Base-by-base conservation (phyloP, 2,797 vertebrate species). In the Atherinosoma microstoma region DNA sequence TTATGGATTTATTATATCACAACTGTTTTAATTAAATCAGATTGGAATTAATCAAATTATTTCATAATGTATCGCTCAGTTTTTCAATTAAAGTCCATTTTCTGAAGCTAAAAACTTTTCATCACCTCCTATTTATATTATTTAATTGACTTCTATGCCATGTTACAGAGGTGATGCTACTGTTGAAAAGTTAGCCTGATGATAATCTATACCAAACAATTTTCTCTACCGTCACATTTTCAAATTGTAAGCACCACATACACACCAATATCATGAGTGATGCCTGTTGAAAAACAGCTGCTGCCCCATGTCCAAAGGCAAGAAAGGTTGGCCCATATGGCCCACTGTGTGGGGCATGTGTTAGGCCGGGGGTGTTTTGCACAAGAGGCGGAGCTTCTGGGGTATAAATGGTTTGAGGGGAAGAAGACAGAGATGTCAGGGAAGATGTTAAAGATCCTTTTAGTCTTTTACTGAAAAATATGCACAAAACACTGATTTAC, bases 241-340 rank as follows among this genome's bases (percentile, higher is more conserved):
- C 2, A n/a, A 29, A n/a, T 9, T 63, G 16, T 32, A 38, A 36
- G 59, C 57, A 30, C 29, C 20, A 65, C 24, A 34, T 54, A 61
- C 29, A 51, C 40, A 54, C 45, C 40, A 59, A 51, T 16, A 38
- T 3, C 36, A 7, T 42, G 67, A 85, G 32, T 58, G 79, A 76
- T 73, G 87, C 81, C 87, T 90, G 71, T 84, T 89, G 82, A 74
- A 83, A 73, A 91, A 76, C 94, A 96, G 94, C 94, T 96, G 95
- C 91, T 86, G n/a, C 90, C 79, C 66, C 30, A 84, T 91, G 82
- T 86, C 96, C 91, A 60, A 82, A 90, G 92, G 96, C 93, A 3
- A 83, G 92, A 67, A 66, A 64, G 86, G 40, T 91, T 34, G 59
- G 69, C 91, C 80, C 95, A 96, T 95, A 95, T 96, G 95, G 94